Base-by-base conservation (phyloP, 1,140 invertebrate species). In the Brachionus asplanchnoidis region DNA sequence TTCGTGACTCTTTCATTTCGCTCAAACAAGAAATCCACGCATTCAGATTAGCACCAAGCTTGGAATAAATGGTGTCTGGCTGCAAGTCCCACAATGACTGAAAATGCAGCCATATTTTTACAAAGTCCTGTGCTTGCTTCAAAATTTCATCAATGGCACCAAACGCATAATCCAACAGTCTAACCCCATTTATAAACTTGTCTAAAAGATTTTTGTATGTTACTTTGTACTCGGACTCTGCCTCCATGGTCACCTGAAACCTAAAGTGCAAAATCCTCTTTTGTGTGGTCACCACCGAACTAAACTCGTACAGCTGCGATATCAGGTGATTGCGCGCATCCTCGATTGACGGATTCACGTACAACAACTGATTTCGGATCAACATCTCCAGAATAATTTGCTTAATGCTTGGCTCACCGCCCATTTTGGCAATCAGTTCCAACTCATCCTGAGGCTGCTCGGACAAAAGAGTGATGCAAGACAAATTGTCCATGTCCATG, bases 41-140 rank as follows among this genome's bases (percentile, higher is more conserved):
- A 85, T 93, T 94, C 50, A 99, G 94, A 88, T 99, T 95, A 89
- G 96, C 94, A 3, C 95, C 95, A 23, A 99, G 92, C 87, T 94
- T 93, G 7, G 94, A 94, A 88, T 98, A 99, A 32, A 99, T 89
- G 86, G 93, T 95, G 87, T 99, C 97, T 0, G 96, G 93, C 90
- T 99, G 97, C 1, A 99, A 91, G 92, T 99, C 97, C 98, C 98
- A 99, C 17, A 99, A 90, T 0, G 96, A 93, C 91, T 99, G 97
- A 90, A 99, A 99, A 85, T 88, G 86, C 56, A 89, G 85, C 90
- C 90, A 90, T 20, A 77, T 82, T 82, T 87, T 88, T 26, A 99
- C 96, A 90, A 99, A 99, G 88, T 94, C 93, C 50, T 88, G 87
- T 87, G 97, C 94, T 88, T 97, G 94, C 85, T 93, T 93, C 86